Conservation (phyloP, 2,113 vertebrate species). For the Proterorhinus semilunaris region DNA sequence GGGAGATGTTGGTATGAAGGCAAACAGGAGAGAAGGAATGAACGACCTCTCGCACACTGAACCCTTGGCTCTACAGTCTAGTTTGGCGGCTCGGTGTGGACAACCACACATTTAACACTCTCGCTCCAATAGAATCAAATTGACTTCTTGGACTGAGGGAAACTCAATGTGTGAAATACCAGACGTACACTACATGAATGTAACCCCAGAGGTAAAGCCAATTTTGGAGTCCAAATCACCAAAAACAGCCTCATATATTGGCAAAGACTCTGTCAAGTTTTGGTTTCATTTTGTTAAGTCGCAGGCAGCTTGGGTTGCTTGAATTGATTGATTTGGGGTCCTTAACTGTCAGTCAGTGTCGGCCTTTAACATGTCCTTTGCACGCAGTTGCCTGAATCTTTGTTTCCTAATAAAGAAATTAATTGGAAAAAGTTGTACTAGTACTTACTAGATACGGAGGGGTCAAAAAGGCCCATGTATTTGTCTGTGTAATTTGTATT, state of each 20-base stretch:
- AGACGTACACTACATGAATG: not conserved
- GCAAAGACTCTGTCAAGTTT: not conserved
- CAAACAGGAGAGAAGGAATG: not conserved
- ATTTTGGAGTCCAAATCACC: not conserved
- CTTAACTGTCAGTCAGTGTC: no score
- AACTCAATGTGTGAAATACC: not conserved
- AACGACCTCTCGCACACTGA: not conserved
- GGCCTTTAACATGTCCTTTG: no score
- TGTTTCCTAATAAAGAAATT: no score
- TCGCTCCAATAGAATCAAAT: not conserved
- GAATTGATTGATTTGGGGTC: not conserved
- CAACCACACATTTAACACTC: not conserved
- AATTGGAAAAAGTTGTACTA: no score
- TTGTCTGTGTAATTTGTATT: no score
- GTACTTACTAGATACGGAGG: no score
- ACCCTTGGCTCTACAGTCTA: no score
- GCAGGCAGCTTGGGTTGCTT: not conserved
- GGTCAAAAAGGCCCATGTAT: no score
- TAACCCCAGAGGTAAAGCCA: not conserved
- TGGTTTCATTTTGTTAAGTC: not conserved
- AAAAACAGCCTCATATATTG: not conserved
- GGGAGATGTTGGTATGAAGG: conserved; percentile 2
- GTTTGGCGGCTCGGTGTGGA: no score
- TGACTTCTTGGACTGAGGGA: not conserved
- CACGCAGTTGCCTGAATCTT: no score